Base-by-base conservation (phyloP, 2,113 vertebrate genomes). In the Lepisosteus oculatus region DNA sequence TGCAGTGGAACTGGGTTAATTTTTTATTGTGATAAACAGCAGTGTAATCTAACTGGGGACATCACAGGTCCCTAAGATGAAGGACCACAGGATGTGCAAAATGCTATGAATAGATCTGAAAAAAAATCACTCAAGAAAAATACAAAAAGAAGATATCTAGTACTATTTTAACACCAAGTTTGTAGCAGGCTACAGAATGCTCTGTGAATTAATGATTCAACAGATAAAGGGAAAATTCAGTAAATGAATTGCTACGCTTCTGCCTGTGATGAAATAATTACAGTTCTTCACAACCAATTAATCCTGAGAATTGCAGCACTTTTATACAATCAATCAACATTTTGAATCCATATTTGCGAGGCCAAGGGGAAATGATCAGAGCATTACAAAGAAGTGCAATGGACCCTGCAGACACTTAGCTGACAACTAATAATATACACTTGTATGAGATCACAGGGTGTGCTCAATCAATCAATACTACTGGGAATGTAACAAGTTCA, bases 221-320 rank as follows among this genome's bases (percentile, higher is more conserved):
- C 9, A 59, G 54, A 66, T 44, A 67, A 72, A 67, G 43, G 64
- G 14, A 65, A 66, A 72, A 15, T 72, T 72, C 70, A 45, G 63
- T n/a, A 72, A 66, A 65, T 72, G 63, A 72, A 57, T 55, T 71
- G 61, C 61, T 55, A 41, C 65, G 70, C 62, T 15, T 72, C 61
- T 65, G 63, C 54, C 63, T 55, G 54, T 63, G 63, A 62, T 72
- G 70, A 65, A 72, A 72, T 72, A 72, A 72, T 72, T 72, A 59
- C 56, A 17, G 71, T 72, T 72, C 71, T 72, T 72, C 64, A 61
- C 71, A 72, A 72, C 67, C 71, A 72, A 72, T 72, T 72, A 66
- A 72, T 72, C 65, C 54, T 67, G 71, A 65, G 64, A 72, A 72
- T 72, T 0, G 42, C 43, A 67, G 65, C 41, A 47, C 63, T 57